These are phyloP conservation scores for Campoplex capitator DNA, from an alignment of 2,888 invertebrate genomes.

Conservation along the genomic window DNA sequence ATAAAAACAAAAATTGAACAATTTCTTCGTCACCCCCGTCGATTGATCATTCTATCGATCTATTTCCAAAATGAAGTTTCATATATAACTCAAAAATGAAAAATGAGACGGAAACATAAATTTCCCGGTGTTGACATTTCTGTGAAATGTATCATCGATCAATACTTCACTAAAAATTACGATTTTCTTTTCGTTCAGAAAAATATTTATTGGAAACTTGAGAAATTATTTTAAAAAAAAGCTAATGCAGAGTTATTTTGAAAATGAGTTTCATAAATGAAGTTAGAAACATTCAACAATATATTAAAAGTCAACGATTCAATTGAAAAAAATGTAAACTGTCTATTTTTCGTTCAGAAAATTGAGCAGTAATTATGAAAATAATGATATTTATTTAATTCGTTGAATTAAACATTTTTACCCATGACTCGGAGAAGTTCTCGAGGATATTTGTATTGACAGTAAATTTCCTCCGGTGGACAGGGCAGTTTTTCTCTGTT, in stretches of 20 bases:
- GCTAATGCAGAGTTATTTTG: not conserved
- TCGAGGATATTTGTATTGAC: conserved; percentile 90
- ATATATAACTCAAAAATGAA: not conserved
- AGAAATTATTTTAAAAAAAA: not conserved
- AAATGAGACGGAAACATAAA: not conserved
- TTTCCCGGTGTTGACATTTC: not conserved
- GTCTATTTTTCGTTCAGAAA: not conserved
- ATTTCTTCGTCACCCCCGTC: not conserved
- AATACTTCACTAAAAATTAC: not conserved
- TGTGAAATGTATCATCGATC: not conserved
- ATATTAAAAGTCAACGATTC: too few species aligned
- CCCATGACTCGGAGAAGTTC: conserved; percentile 91
- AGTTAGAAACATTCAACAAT: too few species aligned
- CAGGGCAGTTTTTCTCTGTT: conserved; percentile 91
- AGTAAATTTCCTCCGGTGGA: conserved; percentile 89
- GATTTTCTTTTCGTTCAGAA: not conserved
- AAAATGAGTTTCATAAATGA: not conserved
- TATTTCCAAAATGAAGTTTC: too few species aligned
- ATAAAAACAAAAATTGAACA: conserved; percentile 17
- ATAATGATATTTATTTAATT: not conserved
- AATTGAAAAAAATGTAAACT: too few species aligned
- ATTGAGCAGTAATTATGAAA: not conserved
- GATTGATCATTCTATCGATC: not conserved
- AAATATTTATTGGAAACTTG: not conserved
- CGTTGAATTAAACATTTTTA: conserved; percentile 67